A percentile compares a stretch with the other conserved stretches of the same genome.
These are phyloP conservation scores for Fregata magnificens DNA, from an alignment of 2,113 vertebrate genomes.

Conservation along the genomic window DNA sequence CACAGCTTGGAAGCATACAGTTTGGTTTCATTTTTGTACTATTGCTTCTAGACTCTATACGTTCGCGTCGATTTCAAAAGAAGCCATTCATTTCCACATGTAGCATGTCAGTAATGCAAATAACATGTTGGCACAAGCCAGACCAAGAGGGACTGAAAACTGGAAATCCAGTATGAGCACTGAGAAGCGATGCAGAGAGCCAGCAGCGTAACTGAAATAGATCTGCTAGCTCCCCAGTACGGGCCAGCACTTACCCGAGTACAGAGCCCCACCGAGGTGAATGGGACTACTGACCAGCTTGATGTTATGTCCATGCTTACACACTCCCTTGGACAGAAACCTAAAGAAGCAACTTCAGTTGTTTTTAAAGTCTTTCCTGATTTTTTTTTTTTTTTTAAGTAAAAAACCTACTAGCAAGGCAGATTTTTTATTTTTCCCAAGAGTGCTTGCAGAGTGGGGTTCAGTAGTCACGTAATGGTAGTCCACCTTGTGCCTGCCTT, in stretches of 20 bases:
- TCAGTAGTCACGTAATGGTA: accelerated
- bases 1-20: not conserved
- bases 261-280: not conserved
- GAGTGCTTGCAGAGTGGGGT: not conserved
- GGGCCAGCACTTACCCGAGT: not conserved
- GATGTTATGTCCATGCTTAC: too few relatives aligned
- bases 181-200: not conserved
- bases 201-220: not conserved
- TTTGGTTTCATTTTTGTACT: not conserved
- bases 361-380: not conserved
- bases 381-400: not conserved
- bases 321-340: too few relatives aligned
- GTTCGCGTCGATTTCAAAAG: not conserved
- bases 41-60: not conserved
- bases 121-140: not conserved
- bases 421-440: not conserved
- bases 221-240: too few relatives aligned
- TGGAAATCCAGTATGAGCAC: not conserved
- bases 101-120: not conserved
- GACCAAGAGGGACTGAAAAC: not conserved
- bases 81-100: not conserved
- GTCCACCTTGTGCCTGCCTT: not conserved
- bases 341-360: too few relatives aligned
- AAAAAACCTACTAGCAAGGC: not conserved
- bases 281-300: not conserved